Evolutionary conservation across 1,140 invertebrate genomes (phyloP).

Genomic region (Leptopilina clavipes): DNA sequence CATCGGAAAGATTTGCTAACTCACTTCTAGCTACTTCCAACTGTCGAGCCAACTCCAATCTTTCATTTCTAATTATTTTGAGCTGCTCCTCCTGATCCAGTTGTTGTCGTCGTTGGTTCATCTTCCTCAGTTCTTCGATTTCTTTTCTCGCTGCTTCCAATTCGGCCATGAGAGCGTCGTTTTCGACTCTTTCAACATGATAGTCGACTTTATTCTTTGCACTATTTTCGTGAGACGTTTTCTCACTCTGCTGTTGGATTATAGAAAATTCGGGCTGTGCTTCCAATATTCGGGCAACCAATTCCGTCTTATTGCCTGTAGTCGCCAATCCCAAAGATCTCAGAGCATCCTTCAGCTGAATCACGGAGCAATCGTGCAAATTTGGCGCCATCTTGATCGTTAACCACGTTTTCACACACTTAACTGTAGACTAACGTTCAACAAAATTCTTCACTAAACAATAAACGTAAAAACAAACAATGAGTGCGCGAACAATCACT

Average conservation of each 20-base stretch:
- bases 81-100: not conserved
- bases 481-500: not conserved
- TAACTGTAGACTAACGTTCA: not conserved
- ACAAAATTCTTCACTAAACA: not conserved
- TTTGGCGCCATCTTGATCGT: not conserved
- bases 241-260: not conserved
- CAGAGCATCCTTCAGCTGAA: not conserved
- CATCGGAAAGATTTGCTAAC: not conserved
- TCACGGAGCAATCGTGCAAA: not conserved
- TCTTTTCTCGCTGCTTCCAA: not conserved
- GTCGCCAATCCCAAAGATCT: not conserved
- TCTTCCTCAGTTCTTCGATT: not conserved
- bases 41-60: not conserved
- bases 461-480: not conserved
- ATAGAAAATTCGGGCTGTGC: not conserved
- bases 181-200: not conserved
- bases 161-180: not conserved
- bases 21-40: not conserved
- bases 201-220: not conserved
- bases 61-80: not conserved
- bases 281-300: not conserved
- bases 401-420: not conserved
- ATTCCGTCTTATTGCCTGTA: not conserved
- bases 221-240: not conserved
- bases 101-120: not conserved